Percentiles rank a stretch among this genome's conserved stretches.
Conservation (phyloP, 2,113 vertebrate species). For the Lucifuga dentata region DNA sequence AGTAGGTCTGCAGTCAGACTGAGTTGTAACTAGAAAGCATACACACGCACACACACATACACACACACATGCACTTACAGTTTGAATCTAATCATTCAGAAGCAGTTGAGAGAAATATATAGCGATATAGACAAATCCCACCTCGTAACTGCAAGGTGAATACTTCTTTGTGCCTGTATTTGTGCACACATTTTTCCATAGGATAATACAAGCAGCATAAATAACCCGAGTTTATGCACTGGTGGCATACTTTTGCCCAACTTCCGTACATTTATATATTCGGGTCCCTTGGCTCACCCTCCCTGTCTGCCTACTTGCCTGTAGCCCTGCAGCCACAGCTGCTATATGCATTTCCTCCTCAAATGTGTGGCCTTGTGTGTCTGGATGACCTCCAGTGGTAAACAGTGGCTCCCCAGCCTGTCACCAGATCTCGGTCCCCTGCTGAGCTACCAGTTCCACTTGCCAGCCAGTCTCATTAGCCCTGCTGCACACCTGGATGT, state of each 20-base stretch:
- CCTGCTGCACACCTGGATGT: conserved; percentile 60
- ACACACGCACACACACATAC: conserved; percentile 24
- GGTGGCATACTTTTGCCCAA: conserved; percentile 14
- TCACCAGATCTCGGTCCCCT: conserved; percentile 67
- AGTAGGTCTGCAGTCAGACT: neutral
- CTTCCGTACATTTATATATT: conserved; percentile 51
- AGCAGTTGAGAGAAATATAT: too few relatives aligned
- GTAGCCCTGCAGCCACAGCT: conserved; percentile 68
- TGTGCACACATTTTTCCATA: neutral
- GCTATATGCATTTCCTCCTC: conserved; percentile 75
- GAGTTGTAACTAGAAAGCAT: conserved; percentile 5
- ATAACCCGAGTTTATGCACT: conserved; percentile 12
- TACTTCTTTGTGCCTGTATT: neutral
- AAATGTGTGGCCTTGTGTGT: conserved; percentile 64
- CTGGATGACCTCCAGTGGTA: conserved; percentile 70
- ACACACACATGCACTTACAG: neutral
- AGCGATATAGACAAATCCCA: too few relatives aligned
- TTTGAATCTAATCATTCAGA: conserved; percentile 37
- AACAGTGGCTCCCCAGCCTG: conserved; percentile 73
- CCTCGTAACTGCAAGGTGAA: too few relatives aligned
- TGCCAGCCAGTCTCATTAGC: conserved; percentile 46
- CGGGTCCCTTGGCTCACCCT: conserved; percentile 21
- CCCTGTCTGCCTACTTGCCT: conserved; percentile 38
- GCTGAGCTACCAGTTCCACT: conserved; percentile 47
- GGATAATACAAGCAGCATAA: conserved; percentile 3